Evolutionary conservation across 2,888 invertebrate species (phyloP), one percentile per base, ranked within the genome.

Genomic region (Sthenelais limicola): DNA sequence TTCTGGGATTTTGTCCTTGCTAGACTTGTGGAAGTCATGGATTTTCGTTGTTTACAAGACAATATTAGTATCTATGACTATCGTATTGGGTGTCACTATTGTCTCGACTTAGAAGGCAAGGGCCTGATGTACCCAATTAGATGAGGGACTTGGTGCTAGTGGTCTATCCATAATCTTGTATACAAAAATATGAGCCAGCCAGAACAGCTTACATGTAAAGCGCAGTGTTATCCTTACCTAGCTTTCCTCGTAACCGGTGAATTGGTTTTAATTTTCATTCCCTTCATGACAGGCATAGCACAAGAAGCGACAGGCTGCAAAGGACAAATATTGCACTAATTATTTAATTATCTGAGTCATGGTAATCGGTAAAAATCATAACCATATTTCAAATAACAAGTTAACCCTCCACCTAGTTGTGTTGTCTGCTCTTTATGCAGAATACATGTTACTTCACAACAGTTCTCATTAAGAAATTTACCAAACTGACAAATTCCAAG

Each of bases 211-310:
- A 49, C 24, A 12, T 49, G 7, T 9, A 49, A 9, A n/a, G 43
- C 43, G 43, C 15, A 43, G 43, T 9, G 43, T 43, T 15, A 15
- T 52, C 24, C 75, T 86, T 92, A 93, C 71, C 93, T 89, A 28
- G 93, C 93, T 86, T 93, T 92, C 77, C 91, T 91, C 0, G 96
- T 96, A 89, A 98, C 90, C 81, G 96, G 96, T 0, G 98, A 98
- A 88, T 99, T 94, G 26, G 99, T 99, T 88, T 98, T 98, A 26
- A 99, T 92, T 79, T 94, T 92, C 99, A 90, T 90, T n/a, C 98
- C 99, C 89, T 98, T 98, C 98, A 99, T 97, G 0, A 99, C 98
- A 0, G 99, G 99, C 98, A 99, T 99, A 18, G 99, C 99, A 88
- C 99, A 99, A 0, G 98, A 97, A 9, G 99, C 99, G 0, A 97